A percentile compares a stretch with the other conserved stretches of the same genome.
Evolutionary conservation across 2,113 vertebrate genomes (phyloP).

Genomic region (Alethe diademata): DNA sequence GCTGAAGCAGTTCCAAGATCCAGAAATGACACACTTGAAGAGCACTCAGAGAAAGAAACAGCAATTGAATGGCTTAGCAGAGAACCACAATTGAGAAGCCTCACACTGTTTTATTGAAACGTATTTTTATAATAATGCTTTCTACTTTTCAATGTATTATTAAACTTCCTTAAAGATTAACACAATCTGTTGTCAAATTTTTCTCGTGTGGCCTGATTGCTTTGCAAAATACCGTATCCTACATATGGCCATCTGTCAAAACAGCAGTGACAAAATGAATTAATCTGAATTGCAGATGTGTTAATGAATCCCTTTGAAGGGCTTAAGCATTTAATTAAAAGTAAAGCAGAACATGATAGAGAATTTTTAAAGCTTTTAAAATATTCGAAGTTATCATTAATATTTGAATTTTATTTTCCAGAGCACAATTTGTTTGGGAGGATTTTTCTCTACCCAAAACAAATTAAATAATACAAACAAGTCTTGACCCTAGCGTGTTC

Average conservation of each 20-base stretch:
- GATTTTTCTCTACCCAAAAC: background rate
- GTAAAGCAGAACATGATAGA: conserved; percentile 51
- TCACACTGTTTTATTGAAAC: background rate
- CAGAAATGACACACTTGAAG: background rate
- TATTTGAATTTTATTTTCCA: conserved; percentile 62
- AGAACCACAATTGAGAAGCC: background rate
- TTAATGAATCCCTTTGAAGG: conserved; percentile 71
- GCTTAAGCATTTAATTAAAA: conserved; percentile 74
- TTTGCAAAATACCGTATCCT: conserved; percentile 57
- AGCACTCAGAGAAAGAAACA: background rate
- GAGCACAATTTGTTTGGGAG: background rate
- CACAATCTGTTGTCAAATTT: conserved; percentile 54
- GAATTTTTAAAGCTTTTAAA: conserved; percentile 59
- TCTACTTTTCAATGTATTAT: conserved; percentile 43
- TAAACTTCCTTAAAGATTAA: conserved; percentile 49
- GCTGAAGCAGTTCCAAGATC: background rate
- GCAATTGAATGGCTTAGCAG: background rate
- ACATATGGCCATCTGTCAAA: conserved; percentile 67
- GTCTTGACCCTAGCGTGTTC: background rate
- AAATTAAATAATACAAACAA: conserved; percentile 51
- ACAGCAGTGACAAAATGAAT: conserved; percentile 67
- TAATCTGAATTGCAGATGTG: conserved; percentile 71
- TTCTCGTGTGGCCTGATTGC: conserved; percentile 41
- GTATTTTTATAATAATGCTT: conserved; percentile 22
- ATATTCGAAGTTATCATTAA: conserved; percentile 48